Conservation (phyloP, 2,888 invertebrate species). For the Carabus problematicus region DNA sequence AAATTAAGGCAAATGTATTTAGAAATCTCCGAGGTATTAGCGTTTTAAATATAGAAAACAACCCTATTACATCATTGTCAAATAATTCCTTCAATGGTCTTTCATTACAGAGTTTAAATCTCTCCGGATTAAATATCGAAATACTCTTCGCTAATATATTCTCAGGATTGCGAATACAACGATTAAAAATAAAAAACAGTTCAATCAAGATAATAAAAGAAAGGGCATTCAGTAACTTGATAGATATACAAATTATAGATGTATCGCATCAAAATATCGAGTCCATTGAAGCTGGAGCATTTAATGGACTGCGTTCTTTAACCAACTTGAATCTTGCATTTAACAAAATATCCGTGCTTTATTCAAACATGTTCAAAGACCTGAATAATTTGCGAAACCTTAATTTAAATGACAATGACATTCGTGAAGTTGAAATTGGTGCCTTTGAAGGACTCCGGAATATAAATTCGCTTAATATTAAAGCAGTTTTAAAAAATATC, state of each 20-base stretch:
- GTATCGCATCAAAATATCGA: too few species aligned
- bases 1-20: neutral
- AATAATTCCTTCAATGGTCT: too few species aligned
- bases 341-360: slow-evolving; percentile 15
- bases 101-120: too few species aligned
- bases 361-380: slow-evolving; percentile 18
- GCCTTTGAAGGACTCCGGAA: slow-evolving; percentile 8
- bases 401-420: slow-evolving; percentile 21
- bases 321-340: neutral
- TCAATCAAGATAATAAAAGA: too few species aligned
- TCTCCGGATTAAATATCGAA: too few species aligned
- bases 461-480: slow-evolving; percentile 6
- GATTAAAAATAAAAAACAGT: too few species aligned
- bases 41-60: slow-evolving; percentile 13
- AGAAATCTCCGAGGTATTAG: neutral
- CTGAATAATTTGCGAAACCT: neutral
- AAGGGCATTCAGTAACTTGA: too few species aligned
- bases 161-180: too few species aligned
- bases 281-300: neutral
- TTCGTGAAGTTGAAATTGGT: slow-evolving; percentile 15
- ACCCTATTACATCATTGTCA: neutral
- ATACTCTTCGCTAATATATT: too few species aligned
- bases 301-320: slow-evolving; percentile 9
- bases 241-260: too few species aligned
- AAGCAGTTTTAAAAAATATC: slow-evolving; percentile 13